A percentile compares a stretch with the other conserved stretches of the same genome.
Conservation (phyloP, 1,140 invertebrate species). For the Cecropterus lyciades region DNA sequence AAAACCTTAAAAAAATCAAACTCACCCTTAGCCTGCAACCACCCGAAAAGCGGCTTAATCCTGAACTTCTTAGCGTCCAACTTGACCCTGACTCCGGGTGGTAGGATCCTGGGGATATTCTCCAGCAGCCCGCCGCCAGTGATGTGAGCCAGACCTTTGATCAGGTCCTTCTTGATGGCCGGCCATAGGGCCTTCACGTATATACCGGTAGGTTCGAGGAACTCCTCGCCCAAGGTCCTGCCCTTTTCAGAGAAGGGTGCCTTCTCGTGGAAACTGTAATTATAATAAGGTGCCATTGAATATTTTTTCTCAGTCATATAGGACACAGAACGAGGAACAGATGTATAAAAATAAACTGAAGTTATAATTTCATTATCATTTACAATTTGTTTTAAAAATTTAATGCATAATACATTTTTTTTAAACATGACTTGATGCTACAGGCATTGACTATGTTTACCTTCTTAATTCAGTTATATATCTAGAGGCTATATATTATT, state of each 20-base stretch:
- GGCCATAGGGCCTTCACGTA: constrained; percentile 93
- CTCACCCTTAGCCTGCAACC: constrained; percentile 87
- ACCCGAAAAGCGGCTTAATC: constrained; percentile 88
- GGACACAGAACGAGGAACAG: neutral
- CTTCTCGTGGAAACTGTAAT: constrained; percentile 85
- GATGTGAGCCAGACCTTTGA: constrained; percentile 97
- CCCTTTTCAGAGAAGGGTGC: constrained; percentile 89
- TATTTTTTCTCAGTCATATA: no score
- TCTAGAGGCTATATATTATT: no score
- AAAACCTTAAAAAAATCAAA: no score
- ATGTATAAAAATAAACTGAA: no score
- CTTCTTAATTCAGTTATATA: no score
- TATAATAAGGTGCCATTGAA: neutral
- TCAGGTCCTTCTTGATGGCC: constrained; percentile 88
- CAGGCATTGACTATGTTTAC: no score
- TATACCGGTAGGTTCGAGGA: constrained; percentile 95
- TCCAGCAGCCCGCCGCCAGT: constrained; percentile 96
- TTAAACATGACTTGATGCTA: no score
- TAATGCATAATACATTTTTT: no score
- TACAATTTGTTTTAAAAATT: no score
- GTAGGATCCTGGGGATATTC: constrained; percentile 94
- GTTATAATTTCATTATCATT: no score
- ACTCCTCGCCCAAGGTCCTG: constrained; percentile 89
- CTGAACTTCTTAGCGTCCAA: constrained; percentile 91
- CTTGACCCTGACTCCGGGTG: constrained; percentile 86